These are phyloP conservation scores for Eupithecia inturbata DNA, from an alignment of 2,888 invertebrate species.

Conservation along the genomic window DNA sequence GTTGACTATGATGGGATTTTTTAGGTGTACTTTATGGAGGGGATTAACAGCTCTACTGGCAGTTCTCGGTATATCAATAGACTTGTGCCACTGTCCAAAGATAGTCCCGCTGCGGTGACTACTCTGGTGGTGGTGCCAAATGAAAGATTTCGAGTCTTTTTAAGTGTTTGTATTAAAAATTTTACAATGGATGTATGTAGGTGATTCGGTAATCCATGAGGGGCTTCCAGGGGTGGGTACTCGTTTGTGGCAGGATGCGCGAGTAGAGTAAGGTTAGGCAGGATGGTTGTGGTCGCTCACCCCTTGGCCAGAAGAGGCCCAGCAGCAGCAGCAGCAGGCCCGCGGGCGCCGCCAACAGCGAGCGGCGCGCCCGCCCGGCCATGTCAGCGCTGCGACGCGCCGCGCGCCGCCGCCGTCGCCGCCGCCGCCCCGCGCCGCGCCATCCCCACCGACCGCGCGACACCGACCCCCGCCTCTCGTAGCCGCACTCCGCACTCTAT, in stretches of 20 bases:
- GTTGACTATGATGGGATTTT: not conserved
- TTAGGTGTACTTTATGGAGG: not conserved
- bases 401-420: constrained; percentile 68
- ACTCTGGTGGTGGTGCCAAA: not conserved
- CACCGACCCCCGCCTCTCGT: constrained; percentile 63
- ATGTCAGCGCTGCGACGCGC: constrained; percentile 82
- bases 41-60: not conserved
- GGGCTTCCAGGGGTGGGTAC: not conserved
- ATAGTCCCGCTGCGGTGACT: not conserved
- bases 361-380: constrained; percentile 82
- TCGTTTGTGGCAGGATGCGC: not conserved
- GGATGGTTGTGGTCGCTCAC: constrained; percentile 57
- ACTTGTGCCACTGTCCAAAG: not conserved
- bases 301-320: constrained; percentile 80
- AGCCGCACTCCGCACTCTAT: constrained; percentile 74
- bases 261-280: not conserved
- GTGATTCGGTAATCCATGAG: not conserved
- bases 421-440: constrained; percentile 75
- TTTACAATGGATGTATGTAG: not conserved
- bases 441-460: constrained; percentile 67
- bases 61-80: not conserved
- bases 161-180: not conserved
- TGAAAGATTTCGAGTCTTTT: not conserved
- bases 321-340: constrained; percentile 82
- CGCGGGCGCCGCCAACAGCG: constrained; percentile 82